phyloP scores from a whole-genome alignment of 2,113 vertebrate species.

The Setophaga coronata region DNA sequence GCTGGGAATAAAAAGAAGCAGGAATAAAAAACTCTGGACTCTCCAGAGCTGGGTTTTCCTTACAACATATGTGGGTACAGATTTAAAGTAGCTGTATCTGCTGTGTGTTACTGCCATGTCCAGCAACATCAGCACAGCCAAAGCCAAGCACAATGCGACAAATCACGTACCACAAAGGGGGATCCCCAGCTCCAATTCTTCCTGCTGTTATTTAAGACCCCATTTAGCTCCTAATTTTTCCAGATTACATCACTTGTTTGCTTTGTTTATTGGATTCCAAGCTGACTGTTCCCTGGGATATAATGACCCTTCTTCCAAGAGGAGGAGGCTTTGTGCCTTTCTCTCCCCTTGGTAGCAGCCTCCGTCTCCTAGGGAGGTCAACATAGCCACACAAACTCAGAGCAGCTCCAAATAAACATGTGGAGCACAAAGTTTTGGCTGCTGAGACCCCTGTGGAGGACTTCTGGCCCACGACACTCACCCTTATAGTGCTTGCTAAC shows the following conservation, averaged over 20 bases:
- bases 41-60: not conserved
- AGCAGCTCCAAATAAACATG: not conserved
- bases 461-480: rapidly evolving
- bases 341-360: not conserved
- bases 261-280: not conserved
- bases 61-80: rapidly evolving
- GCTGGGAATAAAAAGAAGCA: not conserved
- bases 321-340: not conserved
- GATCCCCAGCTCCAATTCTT: not conserved
- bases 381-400: not conserved
- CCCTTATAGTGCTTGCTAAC: not conserved
- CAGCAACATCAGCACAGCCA: not conserved
- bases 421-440: not conserved
- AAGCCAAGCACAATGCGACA: not conserved
- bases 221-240: not conserved
- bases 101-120: not conserved
- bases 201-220: not conserved
- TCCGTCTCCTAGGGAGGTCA: rapidly evolving
- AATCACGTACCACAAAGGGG: not conserved
- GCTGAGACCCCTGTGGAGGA: not conserved
- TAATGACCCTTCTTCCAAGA: not conserved
- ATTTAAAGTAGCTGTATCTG: not conserved
- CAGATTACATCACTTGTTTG: not conserved
- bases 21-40: not conserved
- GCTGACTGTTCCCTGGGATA: not conserved